Conservation (phyloP, 2,113 vertebrate genomes). For the Apaloderma vittatum region DNA sequence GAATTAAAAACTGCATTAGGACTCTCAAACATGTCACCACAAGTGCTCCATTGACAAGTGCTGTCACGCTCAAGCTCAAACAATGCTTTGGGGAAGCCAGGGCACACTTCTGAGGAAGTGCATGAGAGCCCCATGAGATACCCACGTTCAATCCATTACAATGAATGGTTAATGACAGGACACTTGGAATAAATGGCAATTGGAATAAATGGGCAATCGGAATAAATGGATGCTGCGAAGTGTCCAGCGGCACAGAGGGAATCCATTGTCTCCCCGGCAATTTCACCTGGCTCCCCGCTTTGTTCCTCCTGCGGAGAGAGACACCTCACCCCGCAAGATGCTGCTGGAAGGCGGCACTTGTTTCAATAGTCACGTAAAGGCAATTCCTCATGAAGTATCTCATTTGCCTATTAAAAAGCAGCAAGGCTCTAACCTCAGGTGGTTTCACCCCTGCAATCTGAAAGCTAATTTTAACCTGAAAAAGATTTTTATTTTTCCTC, state of each 20-base stretch:
- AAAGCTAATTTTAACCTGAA: slow-evolving; percentile 13
- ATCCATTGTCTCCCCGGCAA: background rate
- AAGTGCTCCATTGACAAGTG: slow-evolving; percentile 30
- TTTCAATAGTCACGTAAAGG: slow-evolving; percentile 37
- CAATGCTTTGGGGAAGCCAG: background rate
- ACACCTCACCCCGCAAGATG: background rate
- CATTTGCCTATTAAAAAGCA: slow-evolving; percentile 45
- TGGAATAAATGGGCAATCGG: background rate
- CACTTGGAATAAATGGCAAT: slow-evolving; percentile 23
- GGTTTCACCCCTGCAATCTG: background rate
- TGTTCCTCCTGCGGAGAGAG: background rate
- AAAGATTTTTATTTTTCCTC: background rate
- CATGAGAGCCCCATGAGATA: background rate
- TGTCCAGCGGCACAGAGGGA: fast-evolving
- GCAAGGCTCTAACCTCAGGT: background rate
- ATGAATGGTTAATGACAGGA: slow-evolving; percentile 1
- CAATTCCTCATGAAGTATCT: slow-evolving; percentile 50
- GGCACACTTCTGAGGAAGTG: background rate
- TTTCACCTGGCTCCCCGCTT: background rate
- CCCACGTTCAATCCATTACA: background rate
- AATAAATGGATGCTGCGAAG: background rate
- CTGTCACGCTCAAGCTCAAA: background rate
- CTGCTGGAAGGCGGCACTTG: background rate
- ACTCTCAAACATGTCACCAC: slow-evolving; percentile 1
- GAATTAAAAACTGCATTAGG: slow-evolving; percentile 33